Evolutionary conservation across 1,140 invertebrate species (phyloP).

Genomic region (Scaptomyza hsui): DNA sequence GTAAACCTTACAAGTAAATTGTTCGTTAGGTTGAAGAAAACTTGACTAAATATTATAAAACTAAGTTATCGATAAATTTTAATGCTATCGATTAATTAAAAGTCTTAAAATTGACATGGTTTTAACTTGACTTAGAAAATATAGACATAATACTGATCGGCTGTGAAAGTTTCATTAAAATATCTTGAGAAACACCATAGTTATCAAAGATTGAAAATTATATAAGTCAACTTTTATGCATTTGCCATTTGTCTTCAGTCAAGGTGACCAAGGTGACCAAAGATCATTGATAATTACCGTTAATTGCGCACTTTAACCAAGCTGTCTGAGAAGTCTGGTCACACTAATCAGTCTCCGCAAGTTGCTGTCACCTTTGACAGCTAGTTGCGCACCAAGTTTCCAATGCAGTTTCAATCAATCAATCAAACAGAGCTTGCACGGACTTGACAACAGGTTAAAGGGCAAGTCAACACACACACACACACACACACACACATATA

Average conservation of each 20-base stretch:
- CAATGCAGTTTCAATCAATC: conserved; percentile 75
- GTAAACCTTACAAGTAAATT: too few species aligned
- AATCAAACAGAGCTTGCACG: conserved; percentile 62
- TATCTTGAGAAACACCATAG: too few species aligned
- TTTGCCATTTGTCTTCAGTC: not conserved
- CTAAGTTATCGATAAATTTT: too few species aligned
- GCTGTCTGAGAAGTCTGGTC: not conserved
- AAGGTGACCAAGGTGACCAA: conserved; percentile 34
- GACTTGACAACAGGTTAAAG: conserved; percentile 65
- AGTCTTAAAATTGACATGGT: too few species aligned
- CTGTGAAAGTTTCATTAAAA: too few species aligned
- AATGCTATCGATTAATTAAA: too few species aligned
- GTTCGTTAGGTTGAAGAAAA: too few species aligned
- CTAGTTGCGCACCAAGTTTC: conserved; percentile 39
- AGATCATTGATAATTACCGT: conserved; percentile 50
- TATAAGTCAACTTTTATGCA: too few species aligned
- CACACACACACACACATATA: conserved; percentile 10
- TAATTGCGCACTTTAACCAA: conserved; percentile 47
- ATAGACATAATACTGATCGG: too few species aligned
- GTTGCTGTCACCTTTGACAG: conserved; percentile 12
- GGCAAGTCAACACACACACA: conserved; percentile 28
- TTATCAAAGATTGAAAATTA: too few species aligned
- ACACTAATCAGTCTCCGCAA: not conserved
- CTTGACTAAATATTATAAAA: too few species aligned
- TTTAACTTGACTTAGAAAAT: too few species aligned